Conservation (phyloP, 2,797 vertebrate genomes). For the Dryobates pubescens region DNA sequence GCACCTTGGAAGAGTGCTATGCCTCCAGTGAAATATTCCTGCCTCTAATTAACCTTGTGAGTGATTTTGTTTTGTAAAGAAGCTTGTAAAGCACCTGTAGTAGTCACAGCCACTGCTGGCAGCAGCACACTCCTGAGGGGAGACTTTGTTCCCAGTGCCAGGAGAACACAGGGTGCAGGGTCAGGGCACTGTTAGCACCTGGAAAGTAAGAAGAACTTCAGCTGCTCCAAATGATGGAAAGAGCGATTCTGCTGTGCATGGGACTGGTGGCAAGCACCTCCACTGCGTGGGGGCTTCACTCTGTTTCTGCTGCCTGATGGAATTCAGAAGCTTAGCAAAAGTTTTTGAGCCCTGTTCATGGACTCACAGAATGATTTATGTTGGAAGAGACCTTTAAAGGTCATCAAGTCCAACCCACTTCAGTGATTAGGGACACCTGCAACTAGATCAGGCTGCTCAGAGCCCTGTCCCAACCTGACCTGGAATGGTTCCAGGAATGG, state of each 20-base stretch:
- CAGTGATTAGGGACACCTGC: too few relatives aligned
- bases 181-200: not conserved
- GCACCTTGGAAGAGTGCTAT: conserved; percentile 16
- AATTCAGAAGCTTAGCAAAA: not conserved
- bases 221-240: not conserved
- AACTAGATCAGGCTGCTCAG: too few relatives aligned
- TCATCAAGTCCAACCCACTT: not conserved
- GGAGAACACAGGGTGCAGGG: not conserved
- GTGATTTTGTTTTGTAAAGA: not conserved
- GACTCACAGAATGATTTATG: not conserved
- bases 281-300: accelerated
- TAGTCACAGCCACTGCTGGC: not conserved
- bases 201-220: not conserved
- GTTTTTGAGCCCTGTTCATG: not conserved
- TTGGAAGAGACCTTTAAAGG: not conserved
- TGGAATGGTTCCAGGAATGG: too few relatives aligned
- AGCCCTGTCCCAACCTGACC: too few relatives aligned
- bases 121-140: too few relatives aligned
- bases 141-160: accelerated
- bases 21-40: not conserved
- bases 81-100: not conserved
- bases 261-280: not conserved
- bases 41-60: conserved; percentile 18
- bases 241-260: not conserved
- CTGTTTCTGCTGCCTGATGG: not conserved